Conservation (phyloP, 2,888 invertebrate species). For the Hirtodrosophila histrioides region DNA sequence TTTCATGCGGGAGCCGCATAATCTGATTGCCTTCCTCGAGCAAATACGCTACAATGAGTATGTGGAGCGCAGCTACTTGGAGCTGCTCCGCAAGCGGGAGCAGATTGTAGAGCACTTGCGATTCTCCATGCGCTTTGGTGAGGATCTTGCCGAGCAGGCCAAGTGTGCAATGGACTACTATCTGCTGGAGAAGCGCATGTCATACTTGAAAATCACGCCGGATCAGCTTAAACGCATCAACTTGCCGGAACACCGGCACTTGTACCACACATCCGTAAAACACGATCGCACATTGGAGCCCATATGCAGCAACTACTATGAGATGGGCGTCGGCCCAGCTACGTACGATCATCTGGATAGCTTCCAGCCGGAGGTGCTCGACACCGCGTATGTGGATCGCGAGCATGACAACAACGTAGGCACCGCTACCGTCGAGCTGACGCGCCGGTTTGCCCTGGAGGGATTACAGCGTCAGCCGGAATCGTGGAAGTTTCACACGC, state of each 20-base stretch:
- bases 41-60: conserved; percentile 83
- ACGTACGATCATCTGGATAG: conserved; percentile 81
- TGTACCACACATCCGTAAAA: conserved; percentile 20
- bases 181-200: conserved; percentile 77
- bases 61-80: conserved; percentile 79
- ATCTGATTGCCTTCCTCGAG: conserved; percentile 82
- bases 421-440: conserved; percentile 65
- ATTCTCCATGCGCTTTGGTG: conserved; percentile 81
- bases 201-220: conserved; percentile 72
- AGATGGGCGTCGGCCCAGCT: conserved; percentile 65
- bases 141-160: conserved; percentile 82
- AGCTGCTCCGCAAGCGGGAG: conserved; percentile 80
- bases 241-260: conserved; percentile 67
- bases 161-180: conserved; percentile 82
- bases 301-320: conserved; percentile 64
- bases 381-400: conserved; percentile 72
- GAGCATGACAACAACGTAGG: conserved; percentile 74
- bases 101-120: conserved; percentile 82
- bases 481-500: conserved; percentile 83
- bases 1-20: conserved; percentile 82
- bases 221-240: conserved; percentile 81
- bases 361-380: conserved; percentile 64
- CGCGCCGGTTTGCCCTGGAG: conserved; percentile 67
- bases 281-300: conserved; percentile 55
- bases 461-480: conserved; percentile 76